phyloP scores from a whole-genome alignment of 2,888 invertebrate genomes.

The Baccha elongata region DNA sequence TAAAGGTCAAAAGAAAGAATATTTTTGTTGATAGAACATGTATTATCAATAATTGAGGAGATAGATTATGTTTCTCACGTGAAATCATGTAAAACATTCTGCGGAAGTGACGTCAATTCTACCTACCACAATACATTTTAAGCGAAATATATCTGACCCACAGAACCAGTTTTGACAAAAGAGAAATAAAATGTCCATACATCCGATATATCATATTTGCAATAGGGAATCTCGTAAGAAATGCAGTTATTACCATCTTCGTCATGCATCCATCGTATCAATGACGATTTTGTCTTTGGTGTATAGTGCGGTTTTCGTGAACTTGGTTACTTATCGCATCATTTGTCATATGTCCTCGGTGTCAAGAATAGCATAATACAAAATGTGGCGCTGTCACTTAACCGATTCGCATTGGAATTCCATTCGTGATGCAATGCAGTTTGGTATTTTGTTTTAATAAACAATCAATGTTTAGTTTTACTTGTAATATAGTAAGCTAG shows the following conservation, averaged over 20 bases:
- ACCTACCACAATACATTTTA: conserved; percentile 3
- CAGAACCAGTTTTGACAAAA: conserved; percentile 55
- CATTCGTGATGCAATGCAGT: conserved; percentile 49
- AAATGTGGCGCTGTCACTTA: not conserved
- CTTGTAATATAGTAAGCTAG: too few species aligned
- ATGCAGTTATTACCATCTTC: conserved; percentile 56
- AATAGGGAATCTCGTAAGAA: conserved; percentile 51
- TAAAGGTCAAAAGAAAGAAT: conserved; percentile 25
- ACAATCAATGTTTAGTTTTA: too few species aligned
- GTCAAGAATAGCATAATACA: conserved; percentile 1
- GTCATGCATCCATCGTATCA: conserved; percentile 30
- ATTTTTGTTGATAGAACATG: not conserved
- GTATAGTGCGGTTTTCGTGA: conserved; percentile 34
- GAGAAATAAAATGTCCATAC: not conserved
- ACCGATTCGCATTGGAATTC: conserved; percentile 40
- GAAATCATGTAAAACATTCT: conserved; percentile 1
- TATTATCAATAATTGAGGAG: not conserved
- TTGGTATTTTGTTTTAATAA: conserved; percentile 54
- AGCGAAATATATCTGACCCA: conserved; percentile 48
- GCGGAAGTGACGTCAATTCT: conserved; percentile 58
- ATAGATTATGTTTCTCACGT: conserved; percentile 15
- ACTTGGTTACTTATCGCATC: conserved; percentile 45
- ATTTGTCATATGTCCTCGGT: conserved; percentile 19
- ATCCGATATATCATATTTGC: not conserved
- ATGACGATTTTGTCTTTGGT: conserved; percentile 44